A percentile compares a stretch with the other conserved stretches of the same genome.
Evolutionary conservation across 2,797 vertebrate genomes (phyloP).

Genomic region (Falco concolor): DNA sequence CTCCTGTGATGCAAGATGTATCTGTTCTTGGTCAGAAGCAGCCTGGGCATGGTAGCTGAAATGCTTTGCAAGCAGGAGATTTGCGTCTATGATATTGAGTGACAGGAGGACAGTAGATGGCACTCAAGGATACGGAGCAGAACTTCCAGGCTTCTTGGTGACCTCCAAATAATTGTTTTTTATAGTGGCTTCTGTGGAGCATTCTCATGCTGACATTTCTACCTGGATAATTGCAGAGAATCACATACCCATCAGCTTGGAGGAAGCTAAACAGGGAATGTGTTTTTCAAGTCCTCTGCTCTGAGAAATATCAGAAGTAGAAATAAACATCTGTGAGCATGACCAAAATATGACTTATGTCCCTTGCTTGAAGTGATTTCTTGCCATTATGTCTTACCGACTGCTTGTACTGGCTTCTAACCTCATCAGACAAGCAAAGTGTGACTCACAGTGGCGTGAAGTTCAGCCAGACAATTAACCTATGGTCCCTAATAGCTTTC

Average conservation of each 20-base stretch:
- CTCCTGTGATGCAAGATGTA: not conserved
- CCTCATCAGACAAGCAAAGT: not conserved
- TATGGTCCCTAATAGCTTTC: not conserved
- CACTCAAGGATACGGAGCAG: not conserved
- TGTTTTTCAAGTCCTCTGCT: not conserved
- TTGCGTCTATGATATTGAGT: not conserved
- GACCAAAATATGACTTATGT: not conserved
- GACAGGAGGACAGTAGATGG: not conserved
- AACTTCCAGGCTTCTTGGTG: not conserved
- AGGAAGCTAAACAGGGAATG: not conserved
- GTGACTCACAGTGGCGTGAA: not conserved
- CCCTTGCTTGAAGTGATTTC: not conserved
- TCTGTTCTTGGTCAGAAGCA: not conserved
- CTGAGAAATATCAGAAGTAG: not conserved
- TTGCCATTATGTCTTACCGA: not conserved
- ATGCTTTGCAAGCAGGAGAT: not conserved
- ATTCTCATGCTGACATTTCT: not conserved
- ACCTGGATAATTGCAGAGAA: fast-evolving
- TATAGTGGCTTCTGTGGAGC: not conserved
- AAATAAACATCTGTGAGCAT: not conserved
- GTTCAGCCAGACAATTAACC: not conserved
- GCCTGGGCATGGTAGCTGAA: not conserved
- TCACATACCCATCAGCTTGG: fast-evolving
- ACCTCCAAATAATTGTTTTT: not conserved
- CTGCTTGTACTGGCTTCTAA: not conserved